A percentile compares a stretch with the other conserved stretches of the same genome.
Conservation (phyloP, 2,888 invertebrate species). For the Scaptomyza cyrtandrae region DNA sequence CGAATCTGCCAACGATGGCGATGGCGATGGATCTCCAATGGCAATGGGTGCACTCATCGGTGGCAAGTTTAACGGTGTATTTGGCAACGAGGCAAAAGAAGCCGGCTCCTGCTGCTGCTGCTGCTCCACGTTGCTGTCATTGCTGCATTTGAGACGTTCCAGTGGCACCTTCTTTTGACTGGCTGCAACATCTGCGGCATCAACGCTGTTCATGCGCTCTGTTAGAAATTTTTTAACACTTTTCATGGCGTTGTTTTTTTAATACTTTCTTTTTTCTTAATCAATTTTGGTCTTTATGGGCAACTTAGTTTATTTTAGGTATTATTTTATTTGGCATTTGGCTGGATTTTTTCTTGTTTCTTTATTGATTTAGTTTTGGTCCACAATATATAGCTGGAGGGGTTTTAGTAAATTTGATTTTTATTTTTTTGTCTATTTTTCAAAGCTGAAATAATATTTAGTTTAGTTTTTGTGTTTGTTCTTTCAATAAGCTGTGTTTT, state of each 20-base stretch:
- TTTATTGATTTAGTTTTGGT: conserved; percentile 11
- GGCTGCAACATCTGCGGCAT: conserved; percentile 62
- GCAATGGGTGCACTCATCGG: conserved; percentile 67
- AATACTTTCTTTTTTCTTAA: conserved; percentile 5
- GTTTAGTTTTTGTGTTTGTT: background rate
- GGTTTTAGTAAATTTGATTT: background rate
- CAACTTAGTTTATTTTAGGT: too few relatives aligned
- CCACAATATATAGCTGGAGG: background rate
- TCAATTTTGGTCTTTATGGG: background rate
- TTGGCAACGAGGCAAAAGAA: conserved; percentile 62
- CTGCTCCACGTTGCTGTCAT: conserved; percentile 19
- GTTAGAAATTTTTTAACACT: conserved; percentile 84
- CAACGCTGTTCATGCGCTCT: conserved; percentile 83
- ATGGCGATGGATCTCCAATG: conserved; percentile 71
- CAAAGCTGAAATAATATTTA: background rate
- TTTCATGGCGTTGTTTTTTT: conserved; percentile 72
- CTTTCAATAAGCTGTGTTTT: background rate
- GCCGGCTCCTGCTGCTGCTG: conserved; percentile 43
- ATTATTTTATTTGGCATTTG: conserved; percentile 28
- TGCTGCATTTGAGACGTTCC: conserved; percentile 63
- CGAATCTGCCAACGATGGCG: conserved; percentile 68
- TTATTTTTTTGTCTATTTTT: background rate
- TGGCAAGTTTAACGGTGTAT: conserved; percentile 59
- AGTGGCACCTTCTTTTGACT: conserved; percentile 47
- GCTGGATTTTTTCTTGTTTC: background rate